A percentile compares a stretch with the other conserved stretches of the same genome.
Conservation (phyloP, 2,888 invertebrate species). For the Rhagium mordax region DNA sequence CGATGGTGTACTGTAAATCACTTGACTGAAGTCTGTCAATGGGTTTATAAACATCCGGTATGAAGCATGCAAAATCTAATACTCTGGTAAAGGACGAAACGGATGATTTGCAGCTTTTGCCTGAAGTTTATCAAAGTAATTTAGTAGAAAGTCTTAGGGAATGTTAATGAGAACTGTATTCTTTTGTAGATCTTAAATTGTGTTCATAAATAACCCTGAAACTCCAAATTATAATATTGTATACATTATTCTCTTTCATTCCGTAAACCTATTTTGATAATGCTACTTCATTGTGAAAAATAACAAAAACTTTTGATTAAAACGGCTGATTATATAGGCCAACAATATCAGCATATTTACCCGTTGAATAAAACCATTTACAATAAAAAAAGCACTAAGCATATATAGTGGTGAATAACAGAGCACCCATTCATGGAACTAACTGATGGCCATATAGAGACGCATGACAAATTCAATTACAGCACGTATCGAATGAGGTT, state of each 20-base stretch:
- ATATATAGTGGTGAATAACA: slow-evolving; percentile 29
- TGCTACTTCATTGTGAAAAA: background rate
- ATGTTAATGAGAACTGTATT: background rate
- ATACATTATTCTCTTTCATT: background rate
- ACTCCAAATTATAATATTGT: background rate
- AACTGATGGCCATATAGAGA: slow-evolving; percentile 40
- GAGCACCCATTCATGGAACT: slow-evolving; percentile 39
- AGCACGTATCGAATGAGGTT: slow-evolving; percentile 40
- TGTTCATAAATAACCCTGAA: background rate
- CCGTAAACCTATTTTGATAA: background rate
- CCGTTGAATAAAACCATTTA: slow-evolving; percentile 2
- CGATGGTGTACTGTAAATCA: no score
- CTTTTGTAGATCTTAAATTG: background rate
- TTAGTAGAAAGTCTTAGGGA: background rate
- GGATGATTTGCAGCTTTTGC: background rate
- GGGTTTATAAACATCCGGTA: background rate
- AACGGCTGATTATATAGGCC: slow-evolving; percentile 17
- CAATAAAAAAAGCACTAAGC: slow-evolving; percentile 3
- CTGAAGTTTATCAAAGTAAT: background rate
- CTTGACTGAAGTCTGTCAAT: background rate
- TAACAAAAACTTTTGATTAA: slow-evolving; percentile 10
- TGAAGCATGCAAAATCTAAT: background rate
- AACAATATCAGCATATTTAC: slow-evolving; percentile 15
- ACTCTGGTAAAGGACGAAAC: background rate
- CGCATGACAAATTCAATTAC: slow-evolving; percentile 47